A percentile compares a stretch with the other conserved stretches of the same genome.
phyloP scores from a whole-genome alignment of 2,888 invertebrate genomes.

The Celastrina argiolus region DNA sequence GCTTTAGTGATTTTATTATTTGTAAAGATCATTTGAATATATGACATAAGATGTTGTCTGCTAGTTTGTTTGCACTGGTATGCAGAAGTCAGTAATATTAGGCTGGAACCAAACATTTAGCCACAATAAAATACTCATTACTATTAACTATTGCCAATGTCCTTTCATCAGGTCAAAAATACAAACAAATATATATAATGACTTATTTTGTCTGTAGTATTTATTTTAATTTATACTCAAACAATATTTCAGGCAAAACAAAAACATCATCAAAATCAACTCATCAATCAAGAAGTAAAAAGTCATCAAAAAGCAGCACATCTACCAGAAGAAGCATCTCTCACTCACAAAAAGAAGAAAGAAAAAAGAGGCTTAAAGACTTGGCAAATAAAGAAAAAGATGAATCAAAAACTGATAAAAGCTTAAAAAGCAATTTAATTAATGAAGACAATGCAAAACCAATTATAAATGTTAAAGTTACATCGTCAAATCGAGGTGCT shows the following conservation, averaged over 20 bases:
- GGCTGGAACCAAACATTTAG: no score
- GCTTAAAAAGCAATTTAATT: slow-evolving; percentile 12
- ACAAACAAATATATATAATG: no score
- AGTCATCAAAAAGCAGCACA: slow-evolving; percentile 41
- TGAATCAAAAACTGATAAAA: slow-evolving; percentile 37
- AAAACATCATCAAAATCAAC: slow-evolving; percentile 34
- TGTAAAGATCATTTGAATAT: no score
- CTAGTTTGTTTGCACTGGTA: no score
- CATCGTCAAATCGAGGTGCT: slow-evolving; percentile 73
- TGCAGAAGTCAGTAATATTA: no score
- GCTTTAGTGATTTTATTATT: no score
- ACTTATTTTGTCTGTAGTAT: neutral
- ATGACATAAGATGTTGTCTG: no score
- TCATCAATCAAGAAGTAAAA: slow-evolving; percentile 38
- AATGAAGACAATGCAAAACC: slow-evolving; percentile 32
- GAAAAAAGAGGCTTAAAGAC: slow-evolving; percentile 72
- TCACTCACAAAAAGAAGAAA: slow-evolving; percentile 59
- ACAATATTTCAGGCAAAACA: slow-evolving; percentile 43
- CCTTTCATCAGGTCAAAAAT: no score
- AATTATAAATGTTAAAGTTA: slow-evolving; percentile 63
- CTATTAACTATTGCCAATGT: no score
- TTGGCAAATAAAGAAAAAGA: slow-evolving; percentile 59
- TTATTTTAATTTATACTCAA: neutral
- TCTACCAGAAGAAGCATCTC: slow-evolving; percentile 44
- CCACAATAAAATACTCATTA: no score